Evolutionary conservation across 1,140 invertebrate species (phyloP), one percentile per base, ranked within the genome.

Genomic region (Brevipalpus yothersi): DNA sequence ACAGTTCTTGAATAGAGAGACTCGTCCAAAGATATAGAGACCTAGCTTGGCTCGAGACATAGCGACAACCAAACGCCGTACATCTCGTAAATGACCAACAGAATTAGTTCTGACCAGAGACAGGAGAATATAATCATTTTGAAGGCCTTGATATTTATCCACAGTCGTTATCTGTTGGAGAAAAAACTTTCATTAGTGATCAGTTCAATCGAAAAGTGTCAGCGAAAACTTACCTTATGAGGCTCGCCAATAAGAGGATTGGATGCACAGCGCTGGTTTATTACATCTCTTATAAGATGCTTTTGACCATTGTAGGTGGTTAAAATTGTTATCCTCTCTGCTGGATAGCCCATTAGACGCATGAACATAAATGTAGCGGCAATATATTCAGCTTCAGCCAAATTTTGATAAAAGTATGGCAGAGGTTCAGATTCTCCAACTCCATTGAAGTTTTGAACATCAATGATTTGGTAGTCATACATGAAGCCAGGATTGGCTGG

Each of bases 231-330:
- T 70, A 92, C 86, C 76, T 96, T 97, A 65, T 87, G 81, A 0
- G 95, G 94, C 64, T 80, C 74, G 10, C 94, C 94, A 67, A 99
- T 92, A n/a, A 98, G 75, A 0, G 92, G 88, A 76, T 99, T 98
- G 53, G 82, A 82, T 0, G 84, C 87, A 74, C 94, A 99, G 62
- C 92, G 76, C 54, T 86, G 84, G 64, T 90, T 83, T 54, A 98
- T 84, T 10, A 99, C 90, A 73, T 99, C 95, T 39, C 89, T 72
- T 41, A 99, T 87, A 19, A 99, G 76, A 73, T 95, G 89, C 70
- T 97, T 97, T 72, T 99, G 95, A 10, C 95, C 95, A 73, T 99
- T 99, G 71, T 99, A 99, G 0, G 95, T 98, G 0, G 94, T 97
- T n/a, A 99, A 71, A 65, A 99, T 96, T 15, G 93, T 94, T 61